Percentiles rank a stretch among this genome's conserved stretches.
phyloP scores from a whole-genome alignment of 2,797 vertebrate genomes.

The Rhincodon typus region DNA sequence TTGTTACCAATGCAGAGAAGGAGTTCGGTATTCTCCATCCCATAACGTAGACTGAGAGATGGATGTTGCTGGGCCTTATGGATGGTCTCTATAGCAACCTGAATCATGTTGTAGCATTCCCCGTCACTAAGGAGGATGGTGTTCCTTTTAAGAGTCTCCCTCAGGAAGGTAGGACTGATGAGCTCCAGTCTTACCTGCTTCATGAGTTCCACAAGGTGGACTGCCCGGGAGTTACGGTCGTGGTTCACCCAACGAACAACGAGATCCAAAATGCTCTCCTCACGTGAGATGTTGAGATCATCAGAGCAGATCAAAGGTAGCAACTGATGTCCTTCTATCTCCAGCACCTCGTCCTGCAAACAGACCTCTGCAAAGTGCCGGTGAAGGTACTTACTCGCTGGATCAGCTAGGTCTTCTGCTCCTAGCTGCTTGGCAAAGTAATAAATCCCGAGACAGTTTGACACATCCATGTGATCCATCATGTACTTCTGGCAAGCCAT shows the following conservation, averaged over 20 bases:
- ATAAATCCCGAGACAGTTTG: conserved; percentile 90
- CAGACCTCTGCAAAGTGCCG: conserved; percentile 90
- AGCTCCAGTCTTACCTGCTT: conserved; percentile 80
- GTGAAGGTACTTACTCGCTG: conserved; percentile 70
- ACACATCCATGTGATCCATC: conserved; percentile 88
- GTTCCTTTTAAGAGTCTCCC: conserved; percentile 75
- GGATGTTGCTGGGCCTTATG: conserved; percentile 62
- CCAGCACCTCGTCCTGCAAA: conserved; percentile 82
- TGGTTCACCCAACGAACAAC: conserved; percentile 85
- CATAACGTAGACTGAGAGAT: conserved; percentile 74
- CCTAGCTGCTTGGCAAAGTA: conserved; percentile 86
- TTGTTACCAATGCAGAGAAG: conserved; percentile 90
- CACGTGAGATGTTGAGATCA: conserved; percentile 84
- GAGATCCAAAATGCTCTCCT: conserved; percentile 87
- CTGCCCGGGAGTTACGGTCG: conserved; percentile 56
- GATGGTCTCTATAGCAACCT: conserved; percentile 69
- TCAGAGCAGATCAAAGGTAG: conserved; percentile 77
- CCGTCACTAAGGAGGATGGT: conserved; percentile 72
- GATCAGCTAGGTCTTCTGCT: conserved; percentile 81
- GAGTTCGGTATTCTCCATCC: conserved; percentile 91
- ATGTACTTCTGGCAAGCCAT: conserved; percentile 77
- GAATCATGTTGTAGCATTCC: conserved; percentile 75
- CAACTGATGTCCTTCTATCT: conserved; percentile 80
- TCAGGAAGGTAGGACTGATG: conserved; percentile 72
- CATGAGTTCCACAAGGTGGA: conserved; percentile 77